These are phyloP conservation scores for Centropus bengalensis DNA, from an alignment of 2,113 vertebrate genomes.

Conservation along the genomic window DNA sequence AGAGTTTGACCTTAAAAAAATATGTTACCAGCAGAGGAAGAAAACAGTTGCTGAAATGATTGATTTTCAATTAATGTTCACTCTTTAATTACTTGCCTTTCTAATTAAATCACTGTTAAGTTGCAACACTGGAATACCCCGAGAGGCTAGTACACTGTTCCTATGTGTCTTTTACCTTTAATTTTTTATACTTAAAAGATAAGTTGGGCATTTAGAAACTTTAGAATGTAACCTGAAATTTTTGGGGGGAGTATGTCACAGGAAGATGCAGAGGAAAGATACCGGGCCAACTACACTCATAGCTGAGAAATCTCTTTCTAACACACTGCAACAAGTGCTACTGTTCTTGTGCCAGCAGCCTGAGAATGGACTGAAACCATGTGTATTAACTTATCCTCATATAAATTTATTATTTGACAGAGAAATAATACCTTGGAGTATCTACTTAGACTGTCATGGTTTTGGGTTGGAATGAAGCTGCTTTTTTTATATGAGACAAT, in stretches of 20 bases:
- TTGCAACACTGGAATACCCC: not conserved
- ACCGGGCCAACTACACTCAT: not conserved
- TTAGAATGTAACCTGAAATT: not conserved
- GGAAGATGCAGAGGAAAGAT: not conserved
- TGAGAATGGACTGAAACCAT: not conserved
- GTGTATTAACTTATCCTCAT: not conserved
- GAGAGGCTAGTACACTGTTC: accelerated
- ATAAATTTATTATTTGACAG: not conserved
- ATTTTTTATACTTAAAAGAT: not conserved
- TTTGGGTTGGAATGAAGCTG: not conserved
- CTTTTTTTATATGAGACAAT: not conserved
- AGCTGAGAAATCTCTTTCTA: not conserved
- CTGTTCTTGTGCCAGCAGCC: not conserved
- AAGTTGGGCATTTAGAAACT: not conserved
- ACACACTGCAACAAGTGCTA: not conserved
- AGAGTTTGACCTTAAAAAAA: not conserved
- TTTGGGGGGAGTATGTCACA: not conserved
- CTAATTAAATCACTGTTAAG: not conserved
- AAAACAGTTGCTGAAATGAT: not conserved
- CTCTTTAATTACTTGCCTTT: not conserved
- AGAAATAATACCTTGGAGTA: not conserved
- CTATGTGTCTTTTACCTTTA: not conserved
- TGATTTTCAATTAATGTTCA: conserved; percentile 7
- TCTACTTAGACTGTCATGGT: not conserved
- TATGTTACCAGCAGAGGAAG: not conserved